Conservation (phyloP, 2,888 invertebrate species). For the Emesis castigata region DNA sequence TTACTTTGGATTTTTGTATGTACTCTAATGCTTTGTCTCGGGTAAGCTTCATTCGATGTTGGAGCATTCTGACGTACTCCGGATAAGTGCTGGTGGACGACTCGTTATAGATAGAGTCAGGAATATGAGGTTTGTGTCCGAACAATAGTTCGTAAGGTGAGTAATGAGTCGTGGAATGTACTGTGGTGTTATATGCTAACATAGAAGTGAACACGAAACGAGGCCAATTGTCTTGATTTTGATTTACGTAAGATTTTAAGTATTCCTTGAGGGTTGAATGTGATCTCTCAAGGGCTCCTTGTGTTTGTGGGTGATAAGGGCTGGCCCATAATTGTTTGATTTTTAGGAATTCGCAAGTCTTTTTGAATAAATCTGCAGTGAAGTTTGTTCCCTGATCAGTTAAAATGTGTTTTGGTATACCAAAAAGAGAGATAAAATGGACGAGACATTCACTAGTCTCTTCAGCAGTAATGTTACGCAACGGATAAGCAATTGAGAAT, state of each 20-base stretch:
- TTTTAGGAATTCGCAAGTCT: not conserved
- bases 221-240: conserved; percentile 51
- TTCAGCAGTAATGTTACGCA: not conserved
- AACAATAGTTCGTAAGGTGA: conserved; percentile 5
- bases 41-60: not conserved
- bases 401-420: conserved; percentile 44
- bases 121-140: not conserved
- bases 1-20: not conserved
- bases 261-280: not conserved
- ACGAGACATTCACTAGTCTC: conserved; percentile 37
- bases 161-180: conserved; percentile 12
- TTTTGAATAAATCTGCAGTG: not conserved
- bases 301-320: not conserved
- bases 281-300: not conserved
- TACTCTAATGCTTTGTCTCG: not conserved
- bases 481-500: conserved; percentile 3
- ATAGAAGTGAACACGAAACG: conserved; percentile 3
- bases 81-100: not conserved
- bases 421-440: conserved; percentile 55
- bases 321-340: not conserved
- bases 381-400: too few relatives aligned
- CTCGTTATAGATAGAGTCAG: not conserved
- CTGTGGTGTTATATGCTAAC: conserved; percentile 4
- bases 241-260: conserved; percentile 44
- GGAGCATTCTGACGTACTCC: not conserved